phyloP scores from a whole-genome alignment of 2,888 invertebrate genomes.

The Idaea dimidiata region DNA sequence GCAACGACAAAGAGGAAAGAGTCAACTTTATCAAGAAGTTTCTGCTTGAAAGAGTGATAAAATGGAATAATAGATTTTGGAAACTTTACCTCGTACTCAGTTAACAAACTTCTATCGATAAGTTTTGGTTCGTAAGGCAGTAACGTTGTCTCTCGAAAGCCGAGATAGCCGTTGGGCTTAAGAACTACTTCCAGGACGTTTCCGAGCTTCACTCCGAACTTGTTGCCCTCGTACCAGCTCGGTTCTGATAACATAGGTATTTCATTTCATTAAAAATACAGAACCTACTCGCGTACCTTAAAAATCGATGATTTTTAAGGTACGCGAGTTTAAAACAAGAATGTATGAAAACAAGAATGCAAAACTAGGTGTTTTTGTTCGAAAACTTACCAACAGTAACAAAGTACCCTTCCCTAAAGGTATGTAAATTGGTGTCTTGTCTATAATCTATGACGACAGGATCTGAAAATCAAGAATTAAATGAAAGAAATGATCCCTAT shows the following conservation, averaged over 20 bases:
- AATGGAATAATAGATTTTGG: background rate
- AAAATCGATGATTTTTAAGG: background rate
- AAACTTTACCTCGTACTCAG: slow-evolving; percentile 86
- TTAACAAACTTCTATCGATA: slow-evolving; percentile 88
- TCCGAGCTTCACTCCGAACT: slow-evolving; percentile 93
- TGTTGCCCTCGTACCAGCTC: slow-evolving; percentile 91
- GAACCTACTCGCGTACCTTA: background rate
- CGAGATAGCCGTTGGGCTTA: slow-evolving; percentile 77
- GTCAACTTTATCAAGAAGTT: too few species aligned
- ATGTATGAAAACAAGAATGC: too few species aligned
- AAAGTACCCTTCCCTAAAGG: slow-evolving; percentile 88
- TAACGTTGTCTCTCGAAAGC: slow-evolving; percentile 90
- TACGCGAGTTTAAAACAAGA: background rate
- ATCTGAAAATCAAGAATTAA: slow-evolving; percentile 72
- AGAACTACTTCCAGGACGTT: slow-evolving; percentile 89
- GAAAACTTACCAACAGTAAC: slow-evolving; percentile 84
- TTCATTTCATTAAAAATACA: background rate
- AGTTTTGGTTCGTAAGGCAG: slow-evolving; percentile 94
- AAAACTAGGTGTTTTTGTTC: too few species aligned
- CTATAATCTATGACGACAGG: slow-evolving; percentile 88
- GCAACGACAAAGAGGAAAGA: too few species aligned
- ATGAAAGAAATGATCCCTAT: background rate
- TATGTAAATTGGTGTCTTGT: slow-evolving; percentile 76
- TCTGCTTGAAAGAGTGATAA: background rate
- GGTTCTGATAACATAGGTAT: slow-evolving; percentile 82